Evolutionary conservation across 2,888 invertebrate species (phyloP).

Genomic region (Neocrepidodera transversa): DNA sequence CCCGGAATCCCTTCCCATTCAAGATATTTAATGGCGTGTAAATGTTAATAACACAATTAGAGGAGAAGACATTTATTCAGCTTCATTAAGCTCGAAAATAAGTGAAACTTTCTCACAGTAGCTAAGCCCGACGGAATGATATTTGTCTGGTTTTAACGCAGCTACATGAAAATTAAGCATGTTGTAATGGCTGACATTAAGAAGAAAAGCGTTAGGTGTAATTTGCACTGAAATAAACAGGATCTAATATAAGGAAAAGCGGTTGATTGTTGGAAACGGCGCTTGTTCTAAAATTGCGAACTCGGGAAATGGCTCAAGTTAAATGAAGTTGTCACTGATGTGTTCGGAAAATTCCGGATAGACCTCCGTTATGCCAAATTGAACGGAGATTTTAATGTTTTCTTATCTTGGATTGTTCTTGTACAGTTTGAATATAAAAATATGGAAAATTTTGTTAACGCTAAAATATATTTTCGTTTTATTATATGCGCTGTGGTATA

Average conservation of each 20-base stretch:
- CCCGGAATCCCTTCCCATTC: slow-evolving; percentile 14
- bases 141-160: slow-evolving; percentile 24
- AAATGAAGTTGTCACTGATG: slow-evolving; percentile 11
- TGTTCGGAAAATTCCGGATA: slow-evolving; percentile 3
- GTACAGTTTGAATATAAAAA: slow-evolving; percentile 3
- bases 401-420: slow-evolving; percentile 1
- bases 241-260: slow-evolving; percentile 38
- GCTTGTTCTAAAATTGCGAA: slow-evolving; percentile 14
- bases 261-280: slow-evolving; percentile 39
- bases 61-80: slow-evolving; percentile 31
- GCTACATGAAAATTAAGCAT: slow-evolving; percentile 43
- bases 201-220: slow-evolving; percentile 42
- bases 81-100: slow-evolving; percentile 36
- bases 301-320: slow-evolving; percentile 5
- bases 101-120: slow-evolving; percentile 26
- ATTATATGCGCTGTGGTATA: too few relatives aligned
- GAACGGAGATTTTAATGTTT: slow-evolving; percentile 6
- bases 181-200: slow-evolving; percentile 43
- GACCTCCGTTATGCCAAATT: slow-evolving; percentile 10
- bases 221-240: slow-evolving; percentile 44
- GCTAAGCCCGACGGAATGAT: slow-evolving; percentile 19
- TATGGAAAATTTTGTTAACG: too few relatives aligned
- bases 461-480: too few relatives aligned
- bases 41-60: slow-evolving; percentile 38
- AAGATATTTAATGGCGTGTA: slow-evolving; percentile 26